Percentiles rank a stretch among this genome's conserved stretches.
These are phyloP conservation scores for Enteromius radiatus DNA, from an alignment of 2,797 vertebrate species.

Conservation along the genomic window DNA sequence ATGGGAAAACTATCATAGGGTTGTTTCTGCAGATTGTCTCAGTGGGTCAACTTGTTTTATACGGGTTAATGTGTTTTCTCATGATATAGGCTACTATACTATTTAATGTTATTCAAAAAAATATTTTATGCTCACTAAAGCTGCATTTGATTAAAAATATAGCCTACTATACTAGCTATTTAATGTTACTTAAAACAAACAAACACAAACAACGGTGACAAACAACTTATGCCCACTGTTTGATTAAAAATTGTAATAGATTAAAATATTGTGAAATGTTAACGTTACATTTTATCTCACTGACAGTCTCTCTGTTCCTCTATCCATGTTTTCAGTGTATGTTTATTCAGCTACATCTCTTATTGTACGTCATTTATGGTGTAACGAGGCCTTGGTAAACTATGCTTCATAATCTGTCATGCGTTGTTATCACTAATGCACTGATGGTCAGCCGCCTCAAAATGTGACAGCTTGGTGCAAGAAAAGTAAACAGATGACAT, in stretches of 20 bases:
- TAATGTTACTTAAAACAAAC: no score
- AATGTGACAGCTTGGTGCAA: constrained; percentile 69
- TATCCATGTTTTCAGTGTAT: not conserved
- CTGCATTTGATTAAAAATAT: not conserved
- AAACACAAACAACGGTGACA: no score
- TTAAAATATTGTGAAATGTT: not conserved
- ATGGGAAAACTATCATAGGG: not conserved
- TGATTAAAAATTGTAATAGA: no score
- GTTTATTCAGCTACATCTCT: not conserved
- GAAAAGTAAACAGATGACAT: constrained; percentile 77
- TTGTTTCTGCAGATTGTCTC: not conserved
- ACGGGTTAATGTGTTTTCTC: not conserved
- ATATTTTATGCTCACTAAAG: not conserved
- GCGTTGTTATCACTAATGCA: not conserved
- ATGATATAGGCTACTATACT: not conserved
- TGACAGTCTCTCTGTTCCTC: not conserved
- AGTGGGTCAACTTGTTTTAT: not conserved
- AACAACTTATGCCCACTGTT: no score
- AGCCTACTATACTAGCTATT: not conserved
- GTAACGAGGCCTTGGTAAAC: not conserved
- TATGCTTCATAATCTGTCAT: not conserved
- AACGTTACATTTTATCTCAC: not conserved
- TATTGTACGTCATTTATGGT: not conserved
- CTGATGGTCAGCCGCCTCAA: constrained; percentile 6
- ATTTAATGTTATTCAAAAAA: not conserved